These are phyloP conservation scores for Globicephala melas DNA, from an alignment of 2,113 vertebrate genomes.

Conservation along the genomic window DNA sequence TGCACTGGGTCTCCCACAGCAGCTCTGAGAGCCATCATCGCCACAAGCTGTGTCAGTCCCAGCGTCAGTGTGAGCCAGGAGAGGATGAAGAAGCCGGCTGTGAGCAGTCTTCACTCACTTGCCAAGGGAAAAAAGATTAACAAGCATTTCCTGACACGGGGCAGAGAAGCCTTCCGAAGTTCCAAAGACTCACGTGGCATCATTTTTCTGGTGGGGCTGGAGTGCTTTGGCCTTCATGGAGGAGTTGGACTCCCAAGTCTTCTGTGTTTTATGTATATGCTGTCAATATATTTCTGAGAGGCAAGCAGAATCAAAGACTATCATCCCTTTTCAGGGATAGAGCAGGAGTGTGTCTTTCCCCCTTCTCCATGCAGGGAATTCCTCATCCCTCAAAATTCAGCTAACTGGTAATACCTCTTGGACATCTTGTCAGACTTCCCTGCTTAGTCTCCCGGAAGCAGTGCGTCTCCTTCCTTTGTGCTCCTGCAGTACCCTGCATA, in stretches of 20 bases:
- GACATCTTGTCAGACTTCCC: neutral
- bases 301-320: neutral
- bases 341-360: no score
- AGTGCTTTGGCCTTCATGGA: neutral
- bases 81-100: neutral
- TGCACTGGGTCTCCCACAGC: neutral
- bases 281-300: neutral
- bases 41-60: neutral
- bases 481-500: no score
- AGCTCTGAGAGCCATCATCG: neutral
- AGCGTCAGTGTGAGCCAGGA: neutral
- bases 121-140: neutral
- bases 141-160: neutral
- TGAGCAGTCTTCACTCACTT: neutral
- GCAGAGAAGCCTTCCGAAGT: neutral
- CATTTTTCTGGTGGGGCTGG: neutral
- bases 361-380: neutral
- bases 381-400: neutral
- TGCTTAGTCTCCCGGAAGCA: accelerated
- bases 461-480: neutral
- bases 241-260: neutral
- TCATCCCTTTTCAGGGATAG: neutral
- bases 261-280: neutral
- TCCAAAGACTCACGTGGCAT: neutral
- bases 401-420: neutral